Evolutionary conservation across 1,140 invertebrate species (phyloP), one percentile per base, ranked within the genome.

Genomic region (Zaprionus lachaisei): DNA sequence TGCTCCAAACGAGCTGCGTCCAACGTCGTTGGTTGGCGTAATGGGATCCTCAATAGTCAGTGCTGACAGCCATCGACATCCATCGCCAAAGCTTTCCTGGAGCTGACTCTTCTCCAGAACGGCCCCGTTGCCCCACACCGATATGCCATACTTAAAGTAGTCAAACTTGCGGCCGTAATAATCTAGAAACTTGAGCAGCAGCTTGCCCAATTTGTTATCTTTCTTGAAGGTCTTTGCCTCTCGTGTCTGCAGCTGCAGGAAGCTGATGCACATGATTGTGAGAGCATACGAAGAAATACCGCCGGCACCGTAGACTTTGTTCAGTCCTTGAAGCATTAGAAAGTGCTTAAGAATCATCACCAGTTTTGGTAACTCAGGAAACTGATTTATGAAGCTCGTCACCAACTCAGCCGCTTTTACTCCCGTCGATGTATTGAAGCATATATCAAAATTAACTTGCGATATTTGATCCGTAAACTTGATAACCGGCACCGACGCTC

Each of bases 121-220:
- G 26, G 74, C 75, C 0, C 66, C 71, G 0, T 78, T 49, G 44
- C 66, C 67, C 0, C 74, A 57, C 1, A 86, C 67, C 5, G 83
- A 58, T 2, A 86, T 87, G 1, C 41, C 77, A 26, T 64, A 87
- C 55, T 86, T 87, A 4, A 60, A 57, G 64, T 83, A 82, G 49
- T 86, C 80, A 49, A 86, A 86, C 17, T 87, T 87, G 26, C 83
- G 80, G 11, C 83, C 83, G 28, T 83, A 86, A 63, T 72, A 86
- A 7, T 86, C 83, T 20, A 86, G 60, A 17, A 86, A 86, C 28
- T 87, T 85, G 3, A 86, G 44, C n/a, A 86, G 49, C 31, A 86
- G 20, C 49, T 72, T 58, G 1, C 72, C 83, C 57, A 86, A 60
- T 41, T 56, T 87, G 15, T 77, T 86, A 31, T 69, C 55, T 24